Evolutionary conservation across 2,113 vertebrate genomes (phyloP).

Genomic region (Halichoeres trimaculatus): DNA sequence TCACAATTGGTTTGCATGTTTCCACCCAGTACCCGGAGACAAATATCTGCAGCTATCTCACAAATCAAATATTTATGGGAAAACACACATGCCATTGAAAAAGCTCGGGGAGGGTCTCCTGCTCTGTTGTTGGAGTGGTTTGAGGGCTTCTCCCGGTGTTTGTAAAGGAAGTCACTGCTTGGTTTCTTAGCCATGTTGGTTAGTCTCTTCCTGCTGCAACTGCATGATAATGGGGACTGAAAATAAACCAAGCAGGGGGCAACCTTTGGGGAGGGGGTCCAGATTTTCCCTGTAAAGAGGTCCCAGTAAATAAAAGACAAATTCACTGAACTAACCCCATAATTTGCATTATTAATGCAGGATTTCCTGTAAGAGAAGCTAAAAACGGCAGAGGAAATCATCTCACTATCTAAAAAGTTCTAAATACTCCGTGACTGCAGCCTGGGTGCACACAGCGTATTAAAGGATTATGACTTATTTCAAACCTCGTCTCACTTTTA

Average conservation of each 20-base stretch:
- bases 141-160: conserved; percentile 41
- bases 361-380: neutral
- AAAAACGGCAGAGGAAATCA: too few species aligned
- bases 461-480: conserved; percentile 18
- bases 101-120: conserved; percentile 29
- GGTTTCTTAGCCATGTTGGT: conserved; percentile 41
- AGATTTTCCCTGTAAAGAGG: neutral
- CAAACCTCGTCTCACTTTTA: neutral
- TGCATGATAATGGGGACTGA: conserved; percentile 48
- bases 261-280: neutral
- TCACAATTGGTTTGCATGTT: conserved; percentile 69
- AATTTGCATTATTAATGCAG: neutral
- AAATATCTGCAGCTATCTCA: conserved; percentile 66
- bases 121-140: conserved; percentile 37
- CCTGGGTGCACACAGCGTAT: conserved; percentile 7
- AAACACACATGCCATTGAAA: conserved; percentile 69
- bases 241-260: conserved; percentile 45
- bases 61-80: conserved; percentile 76
- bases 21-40: conserved; percentile 45
- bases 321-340: neutral
- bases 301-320: neutral
- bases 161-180: conserved; percentile 46
- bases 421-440: conserved; percentile 2
- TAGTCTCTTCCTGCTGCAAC: conserved; percentile 55
- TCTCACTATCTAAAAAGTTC: neutral